Conservation (phyloP, 2,797 vertebrate species). For the Diplodus sargus region DNA sequence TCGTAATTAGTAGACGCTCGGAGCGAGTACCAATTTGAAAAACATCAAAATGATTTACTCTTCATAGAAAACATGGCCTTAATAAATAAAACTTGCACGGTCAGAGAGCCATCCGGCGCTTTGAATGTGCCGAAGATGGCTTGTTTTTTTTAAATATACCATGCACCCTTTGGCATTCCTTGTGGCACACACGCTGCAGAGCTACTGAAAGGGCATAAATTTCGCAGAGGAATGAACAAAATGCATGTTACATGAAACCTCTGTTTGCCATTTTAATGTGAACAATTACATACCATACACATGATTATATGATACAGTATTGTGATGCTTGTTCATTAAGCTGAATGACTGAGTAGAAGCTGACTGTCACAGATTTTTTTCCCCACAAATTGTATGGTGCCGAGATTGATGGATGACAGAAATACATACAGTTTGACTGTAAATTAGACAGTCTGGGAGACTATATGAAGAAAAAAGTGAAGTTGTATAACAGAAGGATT, state of each 20-base stretch:
- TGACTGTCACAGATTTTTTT: slow-evolving; percentile 66
- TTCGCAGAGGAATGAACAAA: slow-evolving; percentile 71
- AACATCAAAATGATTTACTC: slow-evolving; percentile 73
- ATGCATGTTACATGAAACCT: slow-evolving; percentile 72
- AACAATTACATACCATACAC: slow-evolving; percentile 71
- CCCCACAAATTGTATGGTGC: slow-evolving; percentile 72
- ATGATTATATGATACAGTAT: slow-evolving; percentile 73
- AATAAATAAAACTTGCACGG: slow-evolving; percentile 75
- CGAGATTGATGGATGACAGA: slow-evolving; percentile 73
- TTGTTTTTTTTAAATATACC: slow-evolving; percentile 41
- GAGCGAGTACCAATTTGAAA: slow-evolving; percentile 70
- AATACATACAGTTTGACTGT: slow-evolving; percentile 67
- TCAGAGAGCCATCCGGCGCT: slow-evolving; percentile 30
- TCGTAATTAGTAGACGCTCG: slow-evolving; percentile 81
- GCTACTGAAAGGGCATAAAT: slow-evolving; percentile 60
- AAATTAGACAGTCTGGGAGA: slow-evolving; percentile 61
- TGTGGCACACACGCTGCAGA: slow-evolving; percentile 43
- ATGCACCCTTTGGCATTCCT: slow-evolving; percentile 54
- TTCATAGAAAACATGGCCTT: slow-evolving; percentile 70
- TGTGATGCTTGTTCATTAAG: slow-evolving; percentile 74
- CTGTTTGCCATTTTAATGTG: slow-evolving; percentile 68
- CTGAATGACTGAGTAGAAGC: slow-evolving; percentile 66
- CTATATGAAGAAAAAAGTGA: slow-evolving; percentile 42
- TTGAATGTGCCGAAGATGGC: slow-evolving; percentile 30
- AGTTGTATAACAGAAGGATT: slow-evolving; percentile 37